These are phyloP conservation scores for Hapalemur alaotrensis DNA, from an alignment of 2,797 vertebrate species.

Conservation along the genomic window DNA sequence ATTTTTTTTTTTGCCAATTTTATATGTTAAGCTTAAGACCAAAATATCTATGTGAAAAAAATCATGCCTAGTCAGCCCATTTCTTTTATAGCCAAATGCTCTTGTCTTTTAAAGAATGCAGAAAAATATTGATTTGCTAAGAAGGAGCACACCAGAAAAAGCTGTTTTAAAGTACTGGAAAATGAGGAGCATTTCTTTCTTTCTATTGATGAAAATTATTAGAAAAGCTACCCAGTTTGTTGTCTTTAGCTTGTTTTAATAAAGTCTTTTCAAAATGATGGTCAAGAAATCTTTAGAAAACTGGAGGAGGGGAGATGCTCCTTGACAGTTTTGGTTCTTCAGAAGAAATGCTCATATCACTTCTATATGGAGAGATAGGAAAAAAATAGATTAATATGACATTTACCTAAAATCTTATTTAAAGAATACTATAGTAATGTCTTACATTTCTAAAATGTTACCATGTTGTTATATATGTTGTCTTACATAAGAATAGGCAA, in stretches of 20 bases:
- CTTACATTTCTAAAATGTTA: slow-evolving; percentile 26
- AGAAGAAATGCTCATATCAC: slow-evolving; percentile 89
- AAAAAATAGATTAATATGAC: slow-evolving; percentile 46
- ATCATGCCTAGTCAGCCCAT: slow-evolving; percentile 79
- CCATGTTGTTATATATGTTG: neutral
- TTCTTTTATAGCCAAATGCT: slow-evolving; percentile 82
- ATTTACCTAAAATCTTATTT: neutral
- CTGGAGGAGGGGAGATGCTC: slow-evolving; percentile 77
- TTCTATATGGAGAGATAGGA: slow-evolving; percentile 86
- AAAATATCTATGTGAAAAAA: slow-evolving; percentile 78
- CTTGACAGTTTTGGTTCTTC: slow-evolving; percentile 86
- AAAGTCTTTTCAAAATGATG: slow-evolving; percentile 85
- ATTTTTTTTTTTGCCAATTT: slow-evolving; percentile 88
- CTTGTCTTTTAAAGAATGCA: slow-evolving; percentile 80
- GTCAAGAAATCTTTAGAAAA: slow-evolving; percentile 83
- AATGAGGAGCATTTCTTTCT: slow-evolving; percentile 83
- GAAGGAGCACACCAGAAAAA: slow-evolving; percentile 83
- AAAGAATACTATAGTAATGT: neutral
- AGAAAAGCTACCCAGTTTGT: slow-evolving; percentile 83
- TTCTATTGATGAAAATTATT: slow-evolving; percentile 83
- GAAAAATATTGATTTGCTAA: slow-evolving; percentile 84
- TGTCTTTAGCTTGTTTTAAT: slow-evolving; percentile 86
- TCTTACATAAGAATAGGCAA: neutral
- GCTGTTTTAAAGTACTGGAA: slow-evolving; percentile 79
- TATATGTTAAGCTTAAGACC: slow-evolving; percentile 83